Evolutionary conservation across 2,797 vertebrate genomes (phyloP), one percentile per base, ranked within the genome.

Genomic region (Etheostoma perlongum): DNA sequence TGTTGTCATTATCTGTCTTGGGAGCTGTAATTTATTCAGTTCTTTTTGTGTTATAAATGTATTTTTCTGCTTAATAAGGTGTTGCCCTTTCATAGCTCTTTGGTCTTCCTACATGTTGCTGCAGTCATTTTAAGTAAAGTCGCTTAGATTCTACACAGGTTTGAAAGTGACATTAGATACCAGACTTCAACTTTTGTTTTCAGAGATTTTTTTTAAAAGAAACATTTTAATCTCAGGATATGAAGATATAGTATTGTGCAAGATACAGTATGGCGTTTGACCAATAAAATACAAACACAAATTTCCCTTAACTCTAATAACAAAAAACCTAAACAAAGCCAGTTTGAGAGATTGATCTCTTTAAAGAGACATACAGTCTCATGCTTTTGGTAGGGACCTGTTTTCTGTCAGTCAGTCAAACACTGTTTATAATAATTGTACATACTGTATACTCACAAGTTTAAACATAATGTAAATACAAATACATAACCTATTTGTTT

Each of bases 331-430:
- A 65, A 59, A 57, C 18, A 30, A 51, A 62, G 40, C 42, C 53
- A 47, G 8, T 67, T 57, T 68, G 59, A 58, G 6, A 74, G 14
- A 72, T 67, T 82, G 76, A 86, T 74, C 57, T 10, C 10, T 11
- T 40, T 11, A 40, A 7, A 40, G 3, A 40, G 9, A 10, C 36
- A 11, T 59, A 25, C 48, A 66, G 58, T 71, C 23, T 65, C 21
- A 30, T 52, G 75, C 60, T 67, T 27, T 52, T 73, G 68, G 79
- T 74, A 60, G 8, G 74, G 79, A 77, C 81, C 68, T 55, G 67
- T 61, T 84, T 82, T 69, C 67, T 72, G 54, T 72, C 66, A 66
- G 21, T 82, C 69, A 75, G 44, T 49, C 68, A 40, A 55, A 66
- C 53, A 15, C 14, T 53, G 11, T 53, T 65, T 19, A 14, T 67